phyloP scores from a whole-genome alignment of 2,888 invertebrate species.

The Peribatodes rhomboidaria region DNA sequence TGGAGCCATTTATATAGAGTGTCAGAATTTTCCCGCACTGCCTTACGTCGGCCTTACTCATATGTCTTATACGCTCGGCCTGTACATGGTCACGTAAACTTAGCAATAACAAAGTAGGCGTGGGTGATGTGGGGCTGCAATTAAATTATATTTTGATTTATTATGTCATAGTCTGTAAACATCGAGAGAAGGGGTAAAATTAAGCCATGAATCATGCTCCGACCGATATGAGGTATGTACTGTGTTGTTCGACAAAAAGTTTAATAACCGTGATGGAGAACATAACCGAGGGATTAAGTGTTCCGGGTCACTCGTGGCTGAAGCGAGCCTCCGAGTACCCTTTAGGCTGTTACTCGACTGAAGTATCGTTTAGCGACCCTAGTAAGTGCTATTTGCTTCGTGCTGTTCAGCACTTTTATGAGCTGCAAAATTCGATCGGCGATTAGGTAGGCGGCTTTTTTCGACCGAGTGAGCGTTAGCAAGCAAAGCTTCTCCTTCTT shows the following conservation, averaged over 20 bases:
- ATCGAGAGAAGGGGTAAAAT: slow-evolving; percentile 15
- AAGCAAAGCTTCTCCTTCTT: no score
- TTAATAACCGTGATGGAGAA: slow-evolving; percentile 28
- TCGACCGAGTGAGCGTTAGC: no score
- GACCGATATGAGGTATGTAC: slow-evolving; percentile 14
- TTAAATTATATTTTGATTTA: background rate
- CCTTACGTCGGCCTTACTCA: no score
- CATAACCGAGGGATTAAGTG: slow-evolving; percentile 26
- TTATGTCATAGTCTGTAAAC: slow-evolving; percentile 1
- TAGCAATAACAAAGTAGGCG: no score
- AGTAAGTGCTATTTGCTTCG: slow-evolving; percentile 13
- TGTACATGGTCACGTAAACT: no score
- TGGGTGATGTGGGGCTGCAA: no score
- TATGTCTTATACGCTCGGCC: no score
- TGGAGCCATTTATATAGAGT: background rate
- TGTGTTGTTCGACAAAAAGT: slow-evolving; percentile 30
- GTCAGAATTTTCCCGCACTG: no score
- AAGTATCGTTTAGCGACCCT: slow-evolving; percentile 26
- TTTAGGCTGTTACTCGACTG: slow-evolving; percentile 15
- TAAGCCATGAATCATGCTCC: slow-evolving; percentile 32
- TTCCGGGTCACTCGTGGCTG: slow-evolving; percentile 23
- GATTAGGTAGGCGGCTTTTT: background rate
- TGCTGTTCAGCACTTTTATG: slow-evolving; percentile 31
- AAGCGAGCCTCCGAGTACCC: slow-evolving; percentile 17
- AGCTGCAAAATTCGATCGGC: slow-evolving; percentile 1